Evolutionary conservation across 2,113 vertebrate species (phyloP), one percentile per base, ranked within the genome.

Genomic region (Dicaeum eximium): DNA sequence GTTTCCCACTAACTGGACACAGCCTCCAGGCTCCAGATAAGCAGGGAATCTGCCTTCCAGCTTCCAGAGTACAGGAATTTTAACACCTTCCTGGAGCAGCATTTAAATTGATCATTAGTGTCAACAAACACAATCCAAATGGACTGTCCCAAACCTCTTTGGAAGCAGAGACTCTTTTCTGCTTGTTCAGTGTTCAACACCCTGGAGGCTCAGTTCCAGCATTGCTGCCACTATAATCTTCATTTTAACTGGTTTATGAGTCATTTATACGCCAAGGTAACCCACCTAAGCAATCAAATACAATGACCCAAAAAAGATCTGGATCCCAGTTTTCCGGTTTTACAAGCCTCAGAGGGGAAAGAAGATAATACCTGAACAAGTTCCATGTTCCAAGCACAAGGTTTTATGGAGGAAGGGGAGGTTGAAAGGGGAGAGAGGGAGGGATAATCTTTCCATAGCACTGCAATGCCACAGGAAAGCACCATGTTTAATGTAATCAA

Each of bases 401-500:
- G 66, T 83, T 88, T 93, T 86, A 72, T 2, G 6, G 62, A 90
- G 44, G 67, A 89, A 85, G 35, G 30, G 65, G 33, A 87, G 70
- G 57, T 9, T 78, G 69, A 64, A 56, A 87, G 45, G 28, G 35
- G 65, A 75, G 23, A 73, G 44, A 57, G 62, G 66, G 70, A 65
- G 37, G 37, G 75, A 77, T 56, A 85, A 80, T 78, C 84, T 53
- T 84, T 40, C 88, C 81, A 67, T 31, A 96, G 89, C 80, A 48
- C 79, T 57, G 66, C 92, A 75, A 73, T 82, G 81, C 69, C 92
- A 94, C 89, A 95, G 95, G 96, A 96, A 98, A 97, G 82, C 48
- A 24, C 93, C 80, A 81, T 6, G 4, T 97, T 94, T 97, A 97
- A 98, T 94, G 91, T 77, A 96, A 97, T 98, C 97, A 97, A 88